phyloP scores from a whole-genome alignment of 2,113 vertebrate species.

The Eublepharis macularius region DNA sequence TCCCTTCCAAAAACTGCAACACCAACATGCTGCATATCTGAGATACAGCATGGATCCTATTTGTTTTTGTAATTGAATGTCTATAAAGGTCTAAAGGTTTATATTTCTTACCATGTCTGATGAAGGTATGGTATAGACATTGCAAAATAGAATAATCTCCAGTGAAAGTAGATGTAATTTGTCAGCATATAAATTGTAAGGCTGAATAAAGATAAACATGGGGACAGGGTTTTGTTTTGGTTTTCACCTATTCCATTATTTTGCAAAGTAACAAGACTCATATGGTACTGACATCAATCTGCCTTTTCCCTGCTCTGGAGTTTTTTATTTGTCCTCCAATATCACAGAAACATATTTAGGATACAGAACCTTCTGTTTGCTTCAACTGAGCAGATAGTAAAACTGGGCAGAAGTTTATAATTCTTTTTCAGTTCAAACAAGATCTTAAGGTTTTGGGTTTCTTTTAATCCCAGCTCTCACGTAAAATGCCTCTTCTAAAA shows the following conservation, averaged over 20 bases:
- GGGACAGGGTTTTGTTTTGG: background rate
- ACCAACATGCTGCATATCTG: background rate
- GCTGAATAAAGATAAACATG: background rate
- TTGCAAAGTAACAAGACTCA: background rate
- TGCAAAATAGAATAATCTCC: background rate
- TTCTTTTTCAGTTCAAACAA: slow-evolving; percentile 50
- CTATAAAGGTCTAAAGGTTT: background rate
- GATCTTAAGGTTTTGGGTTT: slow-evolving; percentile 17
- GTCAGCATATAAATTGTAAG: background rate
- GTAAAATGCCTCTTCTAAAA: background rate
- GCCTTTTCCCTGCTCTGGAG: background rate
- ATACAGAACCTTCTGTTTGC: slow-evolving; percentile 43
- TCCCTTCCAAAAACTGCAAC: background rate
- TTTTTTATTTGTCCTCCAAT: slow-evolving; percentile 36
- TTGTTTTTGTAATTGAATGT: background rate
- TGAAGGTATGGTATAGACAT: slow-evolving; percentile 15
- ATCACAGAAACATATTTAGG: slow-evolving; percentile 18
- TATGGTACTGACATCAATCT: background rate
- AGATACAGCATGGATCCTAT: background rate
- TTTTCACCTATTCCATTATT: background rate
- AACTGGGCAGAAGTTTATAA: slow-evolving; percentile 25
- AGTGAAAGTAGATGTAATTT: background rate
- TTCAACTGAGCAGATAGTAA: slow-evolving; percentile 49
- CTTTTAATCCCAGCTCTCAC: background rate
- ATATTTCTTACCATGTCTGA: background rate